Conservation (phyloP, 2,797 vertebrate genomes). For the Schizopygopsis pylzovi region DNA sequence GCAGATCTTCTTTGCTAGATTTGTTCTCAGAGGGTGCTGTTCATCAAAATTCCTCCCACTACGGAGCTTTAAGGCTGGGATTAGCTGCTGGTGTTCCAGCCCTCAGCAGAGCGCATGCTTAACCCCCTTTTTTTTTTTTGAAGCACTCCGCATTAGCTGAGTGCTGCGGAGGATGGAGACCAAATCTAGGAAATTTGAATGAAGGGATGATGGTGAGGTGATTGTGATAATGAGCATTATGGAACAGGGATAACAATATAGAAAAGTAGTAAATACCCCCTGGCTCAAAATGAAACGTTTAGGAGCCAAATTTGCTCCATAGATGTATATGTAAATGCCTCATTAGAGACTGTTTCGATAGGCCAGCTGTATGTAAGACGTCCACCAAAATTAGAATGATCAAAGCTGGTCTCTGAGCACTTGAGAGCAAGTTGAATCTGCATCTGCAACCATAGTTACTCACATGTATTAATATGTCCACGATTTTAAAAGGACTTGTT, state of each 20-base stretch:
- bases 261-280: not conserved
- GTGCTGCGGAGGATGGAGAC: not conserved
- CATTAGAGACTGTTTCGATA: not conserved
- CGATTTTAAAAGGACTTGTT: not conserved
- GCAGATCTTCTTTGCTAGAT: constrained; percentile 12
- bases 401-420: not conserved
- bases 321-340: not conserved
- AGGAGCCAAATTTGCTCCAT: not conserved
- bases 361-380: not conserved
- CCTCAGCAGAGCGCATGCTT: constrained; percentile 64
- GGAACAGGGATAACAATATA: not conserved
- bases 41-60: constrained; percentile 69
- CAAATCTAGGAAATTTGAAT: not conserved
- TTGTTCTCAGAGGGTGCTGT: constrained; percentile 56
- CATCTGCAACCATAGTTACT: not conserved
- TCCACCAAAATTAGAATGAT: too few relatives aligned
- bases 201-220: not conserved
- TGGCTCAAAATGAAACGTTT: not conserved
- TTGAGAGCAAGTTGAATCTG: not conserved
- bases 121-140: constrained; percentile 50
- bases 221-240: not conserved
- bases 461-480: not conserved
- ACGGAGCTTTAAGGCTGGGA: constrained; percentile 59
- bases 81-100: constrained; percentile 59
- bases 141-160: constrained; percentile 55